A percentile compares a stretch with the other conserved stretches of the same genome.
These are phyloP conservation scores for Apamea crenata DNA, from an alignment of 2,888 invertebrate genomes.

Conservation along the genomic window DNA sequence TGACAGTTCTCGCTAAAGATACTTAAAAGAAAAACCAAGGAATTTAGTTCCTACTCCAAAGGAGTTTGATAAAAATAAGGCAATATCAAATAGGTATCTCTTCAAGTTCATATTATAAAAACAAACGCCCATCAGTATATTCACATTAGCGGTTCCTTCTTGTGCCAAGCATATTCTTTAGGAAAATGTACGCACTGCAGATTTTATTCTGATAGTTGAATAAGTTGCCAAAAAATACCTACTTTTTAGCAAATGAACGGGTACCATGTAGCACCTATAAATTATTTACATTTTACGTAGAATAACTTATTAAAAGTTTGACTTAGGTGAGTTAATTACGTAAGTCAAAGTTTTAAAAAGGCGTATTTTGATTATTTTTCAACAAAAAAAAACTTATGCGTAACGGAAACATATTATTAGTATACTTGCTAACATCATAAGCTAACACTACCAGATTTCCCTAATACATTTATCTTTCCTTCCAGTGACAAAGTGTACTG, in stretches of 20 bases:
- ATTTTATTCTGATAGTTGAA: conserved; percentile 25
- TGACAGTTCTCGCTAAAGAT: background rate
- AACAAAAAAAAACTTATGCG: too few species aligned
- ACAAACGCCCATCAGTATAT: background rate
- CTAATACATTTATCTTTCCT: conserved; percentile 52
- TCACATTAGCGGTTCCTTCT: background rate
- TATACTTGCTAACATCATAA: background rate
- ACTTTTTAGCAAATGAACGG: background rate
- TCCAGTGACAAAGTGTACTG: conserved; percentile 72
- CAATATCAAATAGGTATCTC: background rate
- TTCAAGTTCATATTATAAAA: background rate
- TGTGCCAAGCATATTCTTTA: conserved; percentile 19
- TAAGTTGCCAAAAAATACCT: conserved; percentile 18
- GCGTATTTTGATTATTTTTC: too few species aligned
- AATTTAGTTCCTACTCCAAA: background rate
- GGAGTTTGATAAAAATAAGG: background rate
- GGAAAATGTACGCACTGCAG: conserved; percentile 46
- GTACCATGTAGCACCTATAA: conserved; percentile 46
- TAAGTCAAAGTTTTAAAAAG: too few species aligned
- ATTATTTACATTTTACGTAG: background rate
- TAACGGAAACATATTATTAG: too few species aligned
- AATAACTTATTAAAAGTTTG: background rate
- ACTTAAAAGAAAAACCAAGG: background rate
- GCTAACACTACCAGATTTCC: background rate
- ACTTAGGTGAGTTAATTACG: too few species aligned